Conservation (phyloP, 1,140 invertebrate species). For the Drosophila miranda region DNA sequence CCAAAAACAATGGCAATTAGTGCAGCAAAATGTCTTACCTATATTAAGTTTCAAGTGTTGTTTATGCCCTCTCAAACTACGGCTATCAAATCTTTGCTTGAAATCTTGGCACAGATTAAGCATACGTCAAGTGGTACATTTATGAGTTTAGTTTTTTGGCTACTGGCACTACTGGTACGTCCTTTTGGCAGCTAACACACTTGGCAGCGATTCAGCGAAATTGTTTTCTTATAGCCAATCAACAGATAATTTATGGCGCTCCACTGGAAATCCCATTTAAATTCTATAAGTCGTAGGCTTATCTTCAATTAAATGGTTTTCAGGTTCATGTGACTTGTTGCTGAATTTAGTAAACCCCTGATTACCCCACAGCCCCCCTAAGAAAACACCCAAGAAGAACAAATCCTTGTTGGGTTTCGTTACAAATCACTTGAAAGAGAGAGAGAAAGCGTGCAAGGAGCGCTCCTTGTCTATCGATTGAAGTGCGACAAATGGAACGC, state of each 20-base stretch:
- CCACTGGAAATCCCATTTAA: slow-evolving; percentile 28
- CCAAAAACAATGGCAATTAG: slow-evolving; percentile 6
- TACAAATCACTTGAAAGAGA: slow-evolving; percentile 61
- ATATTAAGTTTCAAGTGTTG: slow-evolving; percentile 53
- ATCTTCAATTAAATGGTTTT: slow-evolving; percentile 37
- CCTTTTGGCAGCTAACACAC: slow-evolving; percentile 46
- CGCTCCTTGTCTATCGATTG: slow-evolving; percentile 64
- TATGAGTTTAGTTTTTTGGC: slow-evolving; percentile 29
- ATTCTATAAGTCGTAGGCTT: slow-evolving; percentile 14
- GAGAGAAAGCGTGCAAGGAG: slow-evolving; percentile 23
- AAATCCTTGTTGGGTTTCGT: slow-evolving; percentile 30
- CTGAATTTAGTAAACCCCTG: slow-evolving; percentile 10
- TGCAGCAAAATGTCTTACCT: slow-evolving; percentile 19
- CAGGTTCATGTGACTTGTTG: slow-evolving; percentile 30
- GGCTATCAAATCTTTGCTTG: slow-evolving; percentile 13
- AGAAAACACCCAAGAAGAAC: slow-evolving; percentile 7
- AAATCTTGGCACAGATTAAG: slow-evolving; percentile 28
- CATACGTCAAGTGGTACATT: slow-evolving; percentile 43
- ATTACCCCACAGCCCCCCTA: slow-evolving; percentile 7
- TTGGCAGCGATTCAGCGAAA: slow-evolving; percentile 56
- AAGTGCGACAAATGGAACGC: slow-evolving; percentile 78
- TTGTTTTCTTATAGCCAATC: slow-evolving; percentile 52
- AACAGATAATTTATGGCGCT: slow-evolving; percentile 40
- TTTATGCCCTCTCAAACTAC: slow-evolving; percentile 31
- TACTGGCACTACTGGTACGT: slow-evolving; percentile 16